Base-by-base conservation (phyloP, 2,888 invertebrate species). In the Zonitis immaculata region DNA sequence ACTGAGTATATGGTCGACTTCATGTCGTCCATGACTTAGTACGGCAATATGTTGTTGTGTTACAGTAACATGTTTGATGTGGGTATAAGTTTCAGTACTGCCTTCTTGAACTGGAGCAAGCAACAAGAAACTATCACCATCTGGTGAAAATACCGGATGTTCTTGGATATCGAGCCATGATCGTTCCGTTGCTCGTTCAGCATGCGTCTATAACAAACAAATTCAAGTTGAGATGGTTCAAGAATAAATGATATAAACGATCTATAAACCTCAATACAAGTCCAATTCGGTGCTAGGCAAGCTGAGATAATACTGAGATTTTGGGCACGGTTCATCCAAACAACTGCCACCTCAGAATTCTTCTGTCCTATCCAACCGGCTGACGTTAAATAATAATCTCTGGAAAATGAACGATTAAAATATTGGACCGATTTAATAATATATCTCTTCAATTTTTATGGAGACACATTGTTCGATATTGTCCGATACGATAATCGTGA, bases 271-370 rank as follows among this genome's bases (percentile, higher is more conserved):
- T 91, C 89, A 62, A 84, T 80, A 77, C 96, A 96, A 51, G 86
- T 84, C 86, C 92, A 90, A 71, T 85, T 87, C 6, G 89, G 88
- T 42, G 87, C 84, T 56, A 85, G 83, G 75, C 96, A 96, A 58
- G 91, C 84, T 59, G 92, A 88, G 66, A 95, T 85, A 57, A 94
- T 84, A 65, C 92, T 91, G 61, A 91, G 82, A 76, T 96, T 96
- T 78, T 97, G 96, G 42, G 90, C 87, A 65, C 97, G 83, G 76
- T 93, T 93, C 84, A 95, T 88, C 91, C 95, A 97, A 51, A 94
- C 89, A 46, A 91, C 88, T 47, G 90, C 86, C 61, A 95, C 83
- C 73, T 89, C 86, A 57, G 82, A 81, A 75, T 89, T 88, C 67
- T 83, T 83, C 70, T 84, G 83, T 67, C 88, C 87, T 67, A 92